Evolutionary conservation across 2,797 vertebrate species (phyloP).

Genomic region (Myotis pilosus): DNA sequence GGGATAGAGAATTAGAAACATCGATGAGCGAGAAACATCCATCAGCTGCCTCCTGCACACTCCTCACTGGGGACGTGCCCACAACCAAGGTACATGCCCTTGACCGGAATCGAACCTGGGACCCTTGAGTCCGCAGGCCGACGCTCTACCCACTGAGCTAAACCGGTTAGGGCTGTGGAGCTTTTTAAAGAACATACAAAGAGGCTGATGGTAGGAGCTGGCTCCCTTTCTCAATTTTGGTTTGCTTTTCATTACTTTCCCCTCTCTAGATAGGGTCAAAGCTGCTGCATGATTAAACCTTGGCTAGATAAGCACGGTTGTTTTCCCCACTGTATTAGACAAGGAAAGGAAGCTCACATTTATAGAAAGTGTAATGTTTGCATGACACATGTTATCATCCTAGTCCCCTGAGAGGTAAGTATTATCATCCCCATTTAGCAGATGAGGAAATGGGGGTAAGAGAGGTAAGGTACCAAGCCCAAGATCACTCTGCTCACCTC

Average conservation of each 20-base stretch:
- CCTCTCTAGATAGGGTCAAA: conserved; percentile 45
- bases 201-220: conserved; percentile 23
- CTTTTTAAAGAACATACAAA: conserved; percentile 47
- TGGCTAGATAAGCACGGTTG: conserved; percentile 34
- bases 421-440: neutral
- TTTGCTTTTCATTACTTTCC: conserved; percentile 49
- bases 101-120: too few species aligned
- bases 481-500: neutral
- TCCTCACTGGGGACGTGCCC: too few species aligned
- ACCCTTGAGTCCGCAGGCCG: too few species aligned
- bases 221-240: conserved; percentile 43
- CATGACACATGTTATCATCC: neutral
- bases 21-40: too few species aligned
- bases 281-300: neutral
- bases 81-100: too few species aligned
- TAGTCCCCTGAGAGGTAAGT: neutral
- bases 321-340: conserved; percentile 47
- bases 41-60: too few species aligned
- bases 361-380: conserved; percentile 18
- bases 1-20: too few species aligned
- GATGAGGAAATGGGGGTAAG: neutral
- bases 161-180: neutral
- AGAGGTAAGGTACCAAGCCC: neutral
- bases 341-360: conserved; percentile 33
- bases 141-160: too few species aligned